Evolutionary conservation across 2,888 invertebrate genomes (phyloP).

Genomic region (Sericinus montela): DNA sequence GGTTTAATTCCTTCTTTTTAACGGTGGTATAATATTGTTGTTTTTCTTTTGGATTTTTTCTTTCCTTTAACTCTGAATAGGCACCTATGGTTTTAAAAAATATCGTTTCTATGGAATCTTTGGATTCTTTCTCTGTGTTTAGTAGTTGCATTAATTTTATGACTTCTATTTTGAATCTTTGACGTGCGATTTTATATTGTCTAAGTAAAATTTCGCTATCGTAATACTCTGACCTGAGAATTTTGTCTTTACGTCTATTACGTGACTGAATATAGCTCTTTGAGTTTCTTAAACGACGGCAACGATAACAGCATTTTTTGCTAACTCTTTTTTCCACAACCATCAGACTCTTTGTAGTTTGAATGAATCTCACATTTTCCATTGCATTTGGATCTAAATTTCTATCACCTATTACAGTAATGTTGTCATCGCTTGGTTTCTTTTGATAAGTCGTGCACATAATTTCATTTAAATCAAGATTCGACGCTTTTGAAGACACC

Average conservation of each 20-base stretch:
- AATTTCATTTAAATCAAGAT: neutral
- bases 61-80: neutral
- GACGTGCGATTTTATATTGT: conserved; percentile 1
- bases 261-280: neutral
- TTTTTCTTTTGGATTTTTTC: neutral
- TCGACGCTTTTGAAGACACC: neutral
- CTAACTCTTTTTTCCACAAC: neutral
- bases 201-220: neutral
- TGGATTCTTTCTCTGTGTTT: neutral
- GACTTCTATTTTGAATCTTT: conserved; percentile 2
- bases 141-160: neutral
- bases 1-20: too few species aligned
- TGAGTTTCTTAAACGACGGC: neutral
- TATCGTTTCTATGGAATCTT: conserved; percentile 1
- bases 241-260: conserved; percentile 1
- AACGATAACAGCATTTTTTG: neutral
- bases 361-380: neutral
- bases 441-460: neutral
- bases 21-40: neutral
- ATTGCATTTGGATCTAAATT: neutral
- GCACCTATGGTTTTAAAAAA: conserved; percentile 2
- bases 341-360: conserved; percentile 4
- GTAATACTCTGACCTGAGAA: neutral
- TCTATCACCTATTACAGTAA: neutral
- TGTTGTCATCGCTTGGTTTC: neutral